phyloP scores from a whole-genome alignment of 2,113 vertebrate species.

The Ranitomeya imitator region DNA sequence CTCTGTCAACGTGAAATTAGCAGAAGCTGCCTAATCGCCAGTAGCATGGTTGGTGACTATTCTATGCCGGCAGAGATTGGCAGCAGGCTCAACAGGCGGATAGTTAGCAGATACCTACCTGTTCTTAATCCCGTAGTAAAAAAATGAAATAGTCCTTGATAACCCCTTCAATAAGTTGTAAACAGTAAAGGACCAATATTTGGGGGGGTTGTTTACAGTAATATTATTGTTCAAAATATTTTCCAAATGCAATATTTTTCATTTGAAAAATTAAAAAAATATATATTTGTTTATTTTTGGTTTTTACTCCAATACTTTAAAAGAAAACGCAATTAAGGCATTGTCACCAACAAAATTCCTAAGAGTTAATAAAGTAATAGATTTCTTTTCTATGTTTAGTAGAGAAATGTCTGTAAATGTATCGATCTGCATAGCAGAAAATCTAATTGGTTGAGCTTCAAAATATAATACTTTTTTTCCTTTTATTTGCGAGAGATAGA shows the following conservation, averaged over 20 bases:
- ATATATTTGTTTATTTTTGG: background rate
- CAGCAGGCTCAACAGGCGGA: too few relatives aligned
- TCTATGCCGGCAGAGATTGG: too few relatives aligned
- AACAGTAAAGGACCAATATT: background rate
- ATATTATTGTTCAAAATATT: background rate
- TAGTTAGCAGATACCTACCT: too few relatives aligned
- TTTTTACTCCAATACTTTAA: background rate
- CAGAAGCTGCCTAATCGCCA: too few relatives aligned
- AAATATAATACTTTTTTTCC: background rate
- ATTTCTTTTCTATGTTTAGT: background rate
- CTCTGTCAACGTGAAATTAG: too few relatives aligned
- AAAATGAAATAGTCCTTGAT: too few relatives aligned
- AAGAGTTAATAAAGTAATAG: background rate
- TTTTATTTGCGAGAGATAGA: background rate
- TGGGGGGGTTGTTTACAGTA: background rate
- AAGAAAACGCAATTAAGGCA: background rate
- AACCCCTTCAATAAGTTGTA: background rate
- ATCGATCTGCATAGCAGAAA: background rate
- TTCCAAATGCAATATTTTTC: background rate
- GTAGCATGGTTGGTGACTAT: too few relatives aligned
- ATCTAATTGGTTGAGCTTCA: background rate
- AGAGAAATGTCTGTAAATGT: background rate
- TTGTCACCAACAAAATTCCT: background rate
- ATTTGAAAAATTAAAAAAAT: background rate
- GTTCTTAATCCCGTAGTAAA: too few relatives aligned